A percentile compares a stretch with the other conserved stretches of the same genome.
These are phyloP conservation scores for Hylaeus volcanicus DNA, from an alignment of 1,140 invertebrate genomes.

Conservation along the genomic window DNA sequence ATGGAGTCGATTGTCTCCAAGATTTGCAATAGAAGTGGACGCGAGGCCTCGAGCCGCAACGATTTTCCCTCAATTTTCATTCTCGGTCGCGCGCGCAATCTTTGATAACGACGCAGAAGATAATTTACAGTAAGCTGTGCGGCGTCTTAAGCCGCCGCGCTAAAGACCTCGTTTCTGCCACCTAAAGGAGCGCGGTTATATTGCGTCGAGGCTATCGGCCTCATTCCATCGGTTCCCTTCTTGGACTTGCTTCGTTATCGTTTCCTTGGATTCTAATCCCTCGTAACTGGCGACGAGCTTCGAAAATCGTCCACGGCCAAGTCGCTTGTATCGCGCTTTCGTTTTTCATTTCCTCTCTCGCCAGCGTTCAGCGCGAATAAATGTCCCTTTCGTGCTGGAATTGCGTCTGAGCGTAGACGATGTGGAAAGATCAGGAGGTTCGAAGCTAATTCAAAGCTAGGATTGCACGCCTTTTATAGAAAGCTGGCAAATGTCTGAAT, in stretches of 20 bases:
- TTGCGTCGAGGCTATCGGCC: constrained; percentile 63
- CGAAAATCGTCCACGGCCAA: neutral
- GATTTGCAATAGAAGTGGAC: neutral
- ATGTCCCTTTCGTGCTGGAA: neutral
- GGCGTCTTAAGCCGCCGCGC: constrained; percentile 55
- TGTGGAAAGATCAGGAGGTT: too few relatives aligned
- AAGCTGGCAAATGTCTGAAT: too few relatives aligned
- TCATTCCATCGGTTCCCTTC: constrained; percentile 56
- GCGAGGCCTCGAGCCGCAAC: neutral
- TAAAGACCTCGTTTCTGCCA: constrained; percentile 63
- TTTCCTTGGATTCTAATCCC: constrained; percentile 8
- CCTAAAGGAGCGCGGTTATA: constrained; percentile 65
- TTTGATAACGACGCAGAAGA: constrained; percentile 44
- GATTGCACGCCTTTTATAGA: too few relatives aligned
- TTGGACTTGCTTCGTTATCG: constrained; percentile 40
- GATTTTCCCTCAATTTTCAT: constrained; percentile 36
- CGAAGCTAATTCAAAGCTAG: too few relatives aligned
- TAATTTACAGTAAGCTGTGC: constrained; percentile 56
- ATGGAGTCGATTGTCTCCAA: neutral
- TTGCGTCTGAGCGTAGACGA: neutral
- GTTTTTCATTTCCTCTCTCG: neutral
- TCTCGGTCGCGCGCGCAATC: constrained; percentile 32
- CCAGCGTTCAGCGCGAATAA: neutral
- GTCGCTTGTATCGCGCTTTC: neutral
- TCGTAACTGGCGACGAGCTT: constrained; percentile 8